phyloP scores from a whole-genome alignment of 2,797 vertebrate species.

The Pangasius sanitwongsei region DNA sequence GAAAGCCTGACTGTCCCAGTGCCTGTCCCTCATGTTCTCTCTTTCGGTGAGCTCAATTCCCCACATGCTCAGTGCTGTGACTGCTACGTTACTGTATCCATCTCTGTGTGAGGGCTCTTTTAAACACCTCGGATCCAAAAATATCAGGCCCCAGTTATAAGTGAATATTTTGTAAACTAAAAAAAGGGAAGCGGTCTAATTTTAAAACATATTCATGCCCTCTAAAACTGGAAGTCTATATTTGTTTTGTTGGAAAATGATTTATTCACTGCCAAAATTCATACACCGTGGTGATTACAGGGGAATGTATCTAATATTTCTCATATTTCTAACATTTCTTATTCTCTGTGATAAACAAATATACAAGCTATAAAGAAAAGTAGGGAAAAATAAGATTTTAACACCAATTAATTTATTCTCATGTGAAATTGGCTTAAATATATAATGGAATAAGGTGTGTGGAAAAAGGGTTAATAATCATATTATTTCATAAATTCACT shows the following conservation, averaged over 20 bases:
- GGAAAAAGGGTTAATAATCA: not conserved
- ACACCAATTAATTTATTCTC: not conserved
- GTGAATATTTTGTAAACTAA: too few relatives aligned
- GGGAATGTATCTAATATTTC: not conserved
- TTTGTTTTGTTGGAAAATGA: not conserved
- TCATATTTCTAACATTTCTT: not conserved
- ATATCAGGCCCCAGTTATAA: not conserved
- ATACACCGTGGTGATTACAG: not conserved
- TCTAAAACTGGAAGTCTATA: not conserved
- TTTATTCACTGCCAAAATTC: not conserved
- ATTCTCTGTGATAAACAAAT: not conserved
- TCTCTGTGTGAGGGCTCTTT: not conserved
- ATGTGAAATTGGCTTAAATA: too few relatives aligned
- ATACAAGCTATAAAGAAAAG: not conserved
- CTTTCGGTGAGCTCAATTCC: slow-evolving; percentile 81
- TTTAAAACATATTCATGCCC: not conserved
- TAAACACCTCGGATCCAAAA: not conserved
- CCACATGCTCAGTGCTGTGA: not conserved
- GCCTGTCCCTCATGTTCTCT: slow-evolving; percentile 85
- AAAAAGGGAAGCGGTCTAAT: not conserved
- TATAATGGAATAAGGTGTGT: too few relatives aligned
- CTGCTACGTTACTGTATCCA: not conserved
- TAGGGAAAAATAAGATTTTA: not conserved
- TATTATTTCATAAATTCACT: not conserved
- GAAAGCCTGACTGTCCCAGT: slow-evolving; percentile 78